These are phyloP conservation scores for Artemia franciscana DNA, from an alignment of 1,140 invertebrate genomes.

Conservation along the genomic window DNA sequence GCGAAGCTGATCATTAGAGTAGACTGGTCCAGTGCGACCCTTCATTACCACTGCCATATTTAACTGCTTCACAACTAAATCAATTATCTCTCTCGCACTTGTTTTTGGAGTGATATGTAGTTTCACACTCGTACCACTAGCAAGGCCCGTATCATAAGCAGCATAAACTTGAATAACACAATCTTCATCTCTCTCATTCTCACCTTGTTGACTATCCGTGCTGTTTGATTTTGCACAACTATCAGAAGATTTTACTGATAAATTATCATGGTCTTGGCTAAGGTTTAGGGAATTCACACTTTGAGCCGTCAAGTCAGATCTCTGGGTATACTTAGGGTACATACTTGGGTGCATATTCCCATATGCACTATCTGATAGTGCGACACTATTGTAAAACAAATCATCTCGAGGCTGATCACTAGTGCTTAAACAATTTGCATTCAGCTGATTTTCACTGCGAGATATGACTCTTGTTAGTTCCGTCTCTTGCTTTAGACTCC, in stretches of 20 bases:
- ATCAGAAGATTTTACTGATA: background rate
- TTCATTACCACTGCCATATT: conserved; percentile 76
- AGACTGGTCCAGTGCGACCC: conserved; percentile 43
- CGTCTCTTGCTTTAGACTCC: background rate
- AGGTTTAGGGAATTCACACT: background rate
- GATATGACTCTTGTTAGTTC: conserved; percentile 1
- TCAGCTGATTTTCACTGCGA: conserved; percentile 5
- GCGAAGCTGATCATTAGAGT: conserved; percentile 31
- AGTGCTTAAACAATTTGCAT: background rate
- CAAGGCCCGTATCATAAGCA: conserved; percentile 79
- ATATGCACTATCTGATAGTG: background rate
- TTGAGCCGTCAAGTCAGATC: background rate
- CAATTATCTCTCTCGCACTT: conserved; percentile 73
- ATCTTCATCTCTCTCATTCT: conserved; percentile 13
- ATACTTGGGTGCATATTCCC: background rate
- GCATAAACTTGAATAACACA: conserved; percentile 50
- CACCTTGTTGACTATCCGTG: background rate
- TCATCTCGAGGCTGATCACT: background rate
- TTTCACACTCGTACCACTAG: conserved; percentile 70
- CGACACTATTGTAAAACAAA: background rate
- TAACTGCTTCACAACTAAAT: conserved; percentile 74
- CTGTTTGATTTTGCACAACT: background rate
- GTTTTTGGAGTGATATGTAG: conserved; percentile 72
- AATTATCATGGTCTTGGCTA: background rate
- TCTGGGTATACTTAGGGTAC: background rate